Percentiles rank a stretch among this genome's conserved stretches.
Conservation (phyloP, 2,113 vertebrate genomes). For the Baryphthengus martii region DNA sequence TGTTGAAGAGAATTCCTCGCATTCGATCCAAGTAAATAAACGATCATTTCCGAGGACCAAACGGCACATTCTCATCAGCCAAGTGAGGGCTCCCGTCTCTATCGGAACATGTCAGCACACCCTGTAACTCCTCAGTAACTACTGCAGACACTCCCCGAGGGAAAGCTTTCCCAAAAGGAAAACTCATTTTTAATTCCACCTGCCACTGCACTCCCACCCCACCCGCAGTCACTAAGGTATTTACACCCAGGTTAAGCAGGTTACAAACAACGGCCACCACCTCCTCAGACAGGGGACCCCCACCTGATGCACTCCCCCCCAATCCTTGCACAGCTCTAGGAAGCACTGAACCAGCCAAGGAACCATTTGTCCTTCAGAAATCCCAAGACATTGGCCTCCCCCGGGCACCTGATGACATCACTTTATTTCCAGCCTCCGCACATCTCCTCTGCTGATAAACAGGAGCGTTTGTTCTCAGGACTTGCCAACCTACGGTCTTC, state of each 20-base stretch:
- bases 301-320: no score
- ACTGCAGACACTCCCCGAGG: background rate
- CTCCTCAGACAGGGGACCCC: background rate
- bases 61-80: background rate
- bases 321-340: background rate
- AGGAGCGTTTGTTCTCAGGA: background rate
- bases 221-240: background rate
- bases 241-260: no score
- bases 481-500: background rate
- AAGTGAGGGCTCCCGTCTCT: background rate
- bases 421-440: no score
- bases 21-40: background rate
- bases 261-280: background rate
- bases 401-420: background rate
- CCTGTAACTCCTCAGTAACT: background rate
- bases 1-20: background rate
- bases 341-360: fast-evolving
- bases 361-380: background rate
- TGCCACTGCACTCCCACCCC: background rate
- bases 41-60: background rate
- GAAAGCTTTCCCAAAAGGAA: background rate
- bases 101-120: background rate
- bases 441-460: no score
- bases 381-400: fast-evolving
- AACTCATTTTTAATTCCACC: background rate